Evolutionary conservation across 2,797 vertebrate genomes (phyloP).

Genomic region (Coregonus sp.): DNA sequence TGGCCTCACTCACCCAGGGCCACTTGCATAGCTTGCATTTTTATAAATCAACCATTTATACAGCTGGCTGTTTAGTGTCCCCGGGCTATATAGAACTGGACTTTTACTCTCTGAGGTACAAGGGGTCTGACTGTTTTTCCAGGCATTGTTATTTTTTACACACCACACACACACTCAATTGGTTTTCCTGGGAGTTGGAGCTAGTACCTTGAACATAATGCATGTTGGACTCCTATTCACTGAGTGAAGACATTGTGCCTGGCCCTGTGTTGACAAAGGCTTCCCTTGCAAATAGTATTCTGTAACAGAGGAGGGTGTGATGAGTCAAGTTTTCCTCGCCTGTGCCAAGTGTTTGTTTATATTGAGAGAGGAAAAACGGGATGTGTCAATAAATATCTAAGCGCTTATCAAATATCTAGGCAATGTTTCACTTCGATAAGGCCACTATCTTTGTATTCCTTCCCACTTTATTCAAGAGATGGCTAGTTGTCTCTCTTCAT

Average conservation of each 20-base stretch:
- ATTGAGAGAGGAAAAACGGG: not conserved
- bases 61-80: conserved; percentile 30
- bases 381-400: not conserved
- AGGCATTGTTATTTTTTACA: not conserved
- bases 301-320: not conserved
- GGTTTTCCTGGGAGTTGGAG: conserved; percentile 13
- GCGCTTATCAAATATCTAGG: too few relatives aligned
- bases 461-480: too few relatives aligned
- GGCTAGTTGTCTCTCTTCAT: too few relatives aligned
- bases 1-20: conserved; percentile 44
- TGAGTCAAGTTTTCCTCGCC: not conserved
- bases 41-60: conserved; percentile 75
- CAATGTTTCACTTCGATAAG: too few relatives aligned
- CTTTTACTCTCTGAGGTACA: conserved; percentile 30
- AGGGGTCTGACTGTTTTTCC: conserved; percentile 11
- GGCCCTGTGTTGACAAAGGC: conserved; percentile 29
- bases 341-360: not conserved
- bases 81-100: conserved; percentile 28
- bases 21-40: conserved; percentile 67
- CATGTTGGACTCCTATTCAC: conserved; percentile 24
- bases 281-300: conserved; percentile 21
- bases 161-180: conserved; percentile 1
- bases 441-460: too few relatives aligned
- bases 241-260: conserved; percentile 20
- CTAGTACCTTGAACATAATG: conserved; percentile 18